Percentiles rank a stretch among this genome's conserved stretches.
Evolutionary conservation across 1,140 invertebrate genomes (phyloP).

Genomic region (Drosophila azteca): DNA sequence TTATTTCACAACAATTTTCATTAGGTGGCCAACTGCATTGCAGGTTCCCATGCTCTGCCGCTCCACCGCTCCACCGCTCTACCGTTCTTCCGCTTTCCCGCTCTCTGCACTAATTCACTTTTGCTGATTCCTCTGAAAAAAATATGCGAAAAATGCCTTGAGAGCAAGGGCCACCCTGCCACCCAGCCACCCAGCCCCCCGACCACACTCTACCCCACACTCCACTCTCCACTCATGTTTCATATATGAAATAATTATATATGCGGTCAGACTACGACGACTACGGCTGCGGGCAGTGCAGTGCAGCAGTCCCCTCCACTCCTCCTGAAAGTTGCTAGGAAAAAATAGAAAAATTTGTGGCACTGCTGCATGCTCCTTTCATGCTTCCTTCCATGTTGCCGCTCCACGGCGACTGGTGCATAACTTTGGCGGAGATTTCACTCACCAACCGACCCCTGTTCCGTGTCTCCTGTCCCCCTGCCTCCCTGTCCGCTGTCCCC

Average conservation of each 20-base stretch:
- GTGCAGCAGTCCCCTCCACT: constrained; percentile 52
- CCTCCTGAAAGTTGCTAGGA: constrained; percentile 29
- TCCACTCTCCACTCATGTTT: constrained; percentile 56
- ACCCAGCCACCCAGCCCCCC: no score
- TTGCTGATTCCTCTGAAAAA: constrained; percentile 68
- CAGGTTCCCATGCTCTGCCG: constrained; percentile 40
- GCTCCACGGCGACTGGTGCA: constrained; percentile 66
- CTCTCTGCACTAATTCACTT: constrained; percentile 71
- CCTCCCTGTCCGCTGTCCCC: no score
- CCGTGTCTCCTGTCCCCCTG: no score
- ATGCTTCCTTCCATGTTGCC: constrained; percentile 50
- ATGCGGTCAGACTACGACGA: constrained; percentile 64
- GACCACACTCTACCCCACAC: no score
- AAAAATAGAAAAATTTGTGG: constrained; percentile 56
- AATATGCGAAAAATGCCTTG: constrained; percentile 63
- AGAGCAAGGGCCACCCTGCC: constrained; percentile 6
- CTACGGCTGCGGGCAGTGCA: constrained; percentile 66
- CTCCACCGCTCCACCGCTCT: not conserved
- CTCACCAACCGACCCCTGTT: constrained; percentile 15
- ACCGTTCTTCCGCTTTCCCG: not conserved
- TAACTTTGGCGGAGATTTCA: constrained; percentile 76
- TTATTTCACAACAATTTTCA: constrained; percentile 82
- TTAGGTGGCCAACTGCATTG: constrained; percentile 73
- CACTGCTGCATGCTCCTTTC: constrained; percentile 30
- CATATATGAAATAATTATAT: constrained; percentile 81